A percentile compares a stretch with the other conserved stretches of the same genome.
Conservation (phyloP, 1,140 invertebrate species). For the Drosophila tropicalis region DNA sequence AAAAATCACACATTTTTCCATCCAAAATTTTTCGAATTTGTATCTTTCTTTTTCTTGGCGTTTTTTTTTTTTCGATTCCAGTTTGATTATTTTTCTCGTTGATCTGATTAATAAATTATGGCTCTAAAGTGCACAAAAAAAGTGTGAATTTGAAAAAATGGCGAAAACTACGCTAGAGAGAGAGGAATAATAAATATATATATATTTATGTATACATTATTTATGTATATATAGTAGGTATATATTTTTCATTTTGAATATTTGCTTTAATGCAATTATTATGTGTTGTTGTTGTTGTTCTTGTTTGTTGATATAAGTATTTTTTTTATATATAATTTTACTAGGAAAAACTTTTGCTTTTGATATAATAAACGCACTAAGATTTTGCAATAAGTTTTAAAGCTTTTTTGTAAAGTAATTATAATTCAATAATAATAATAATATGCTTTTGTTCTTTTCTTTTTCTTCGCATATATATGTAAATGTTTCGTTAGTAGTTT, state of each 20-base stretch:
- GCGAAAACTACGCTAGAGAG: constrained; percentile 62
- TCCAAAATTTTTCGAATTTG: neutral
- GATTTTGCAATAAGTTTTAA: constrained; percentile 67
- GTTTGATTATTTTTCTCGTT: constrained; percentile 26
- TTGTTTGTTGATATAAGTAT: constrained; percentile 1
- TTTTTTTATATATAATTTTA: constrained; percentile 50
- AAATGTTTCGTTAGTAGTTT: constrained; percentile 25
- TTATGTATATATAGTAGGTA: constrained; percentile 29
- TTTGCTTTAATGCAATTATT: constrained; percentile 62
- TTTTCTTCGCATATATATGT: constrained; percentile 35
- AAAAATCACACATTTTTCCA: constrained; percentile 67
- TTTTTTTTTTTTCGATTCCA: constrained; percentile 35
- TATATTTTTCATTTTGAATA: constrained; percentile 24
- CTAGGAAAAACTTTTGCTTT: constrained; percentile 60
- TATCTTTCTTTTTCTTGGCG: no score
- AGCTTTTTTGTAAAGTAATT: constrained; percentile 71
- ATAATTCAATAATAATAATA: constrained; percentile 57
- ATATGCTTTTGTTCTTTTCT: constrained; percentile 56
- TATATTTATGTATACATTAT: constrained; percentile 47
- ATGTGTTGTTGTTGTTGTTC: constrained; percentile 1
- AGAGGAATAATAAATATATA: constrained; percentile 36
- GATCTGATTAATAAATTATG: constrained; percentile 54
- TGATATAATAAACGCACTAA: constrained; percentile 74
- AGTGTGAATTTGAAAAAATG: constrained; percentile 40
- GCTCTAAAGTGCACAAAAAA: constrained; percentile 37